Evolutionary conservation across 2,797 vertebrate genomes (phyloP), one percentile per base, ranked within the genome.

Genomic region (Eutrigla gurnardus): DNA sequence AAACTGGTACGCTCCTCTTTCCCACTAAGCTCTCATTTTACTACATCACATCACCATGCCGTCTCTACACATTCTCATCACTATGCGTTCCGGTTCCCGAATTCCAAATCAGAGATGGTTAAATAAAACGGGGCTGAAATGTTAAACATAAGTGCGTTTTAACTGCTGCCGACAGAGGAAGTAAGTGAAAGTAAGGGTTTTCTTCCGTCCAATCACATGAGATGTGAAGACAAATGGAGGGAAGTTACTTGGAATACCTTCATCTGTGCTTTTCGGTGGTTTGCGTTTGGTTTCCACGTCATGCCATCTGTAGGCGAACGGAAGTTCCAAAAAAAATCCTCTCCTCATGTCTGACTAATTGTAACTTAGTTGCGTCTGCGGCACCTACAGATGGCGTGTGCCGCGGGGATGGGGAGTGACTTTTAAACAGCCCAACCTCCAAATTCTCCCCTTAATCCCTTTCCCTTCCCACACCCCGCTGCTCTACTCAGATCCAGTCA

Each of bases 371-470:
- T 1, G 57, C 46, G 67, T 68, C 68, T 65, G 10, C 86, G 12
- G 67, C 65, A 83, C 54, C 80, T 87, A 73, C 68, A 87, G 80
- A 86, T 86, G 79, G 76, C 40, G 63, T 47, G 57, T 58, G 69
- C 43, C 45, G 66, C 77, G 50, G 67, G 46, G 81, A 83, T 87
- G 53, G 86, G 73, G 66, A 81, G 75, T 59, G 65, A 85, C 55
- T 42, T 60, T 70, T 82, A 10, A 91, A 78, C 73, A 77, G 62
- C 72, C 64, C 72, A 66, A 74, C 86, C 72, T 81, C 77, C 53
- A 81, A 78, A 86, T 68, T 83, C 77, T 77, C 70, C 67, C 25
- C 79, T 65, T 89, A 89, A 91, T 91, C 82, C 67, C 61, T 76
- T 78, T 70, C 70, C 78, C 67, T 77, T 76, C 54, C 76, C 32